Percentiles rank a stretch among this genome's conserved stretches.
These are phyloP conservation scores for Malurus leucopterus DNA, from an alignment of 2,797 vertebrate genomes.

Conservation along the genomic window DNA sequence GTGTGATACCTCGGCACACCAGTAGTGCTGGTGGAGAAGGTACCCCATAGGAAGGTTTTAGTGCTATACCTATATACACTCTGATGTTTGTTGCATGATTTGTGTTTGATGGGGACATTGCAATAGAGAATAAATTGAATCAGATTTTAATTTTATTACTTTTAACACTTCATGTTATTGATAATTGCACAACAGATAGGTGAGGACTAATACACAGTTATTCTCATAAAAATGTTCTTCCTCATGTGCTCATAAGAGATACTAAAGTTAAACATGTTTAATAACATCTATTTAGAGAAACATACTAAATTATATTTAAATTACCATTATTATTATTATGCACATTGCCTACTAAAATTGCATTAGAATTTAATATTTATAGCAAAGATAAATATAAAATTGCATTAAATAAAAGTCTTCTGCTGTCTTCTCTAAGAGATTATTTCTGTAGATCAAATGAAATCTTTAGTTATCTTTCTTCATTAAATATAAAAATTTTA, in stretches of 20 bases:
- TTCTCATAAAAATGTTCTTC: neutral
- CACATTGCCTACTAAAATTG: neutral
- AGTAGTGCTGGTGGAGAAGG: neutral
- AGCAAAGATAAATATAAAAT: neutral
- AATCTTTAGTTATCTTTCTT: neutral
- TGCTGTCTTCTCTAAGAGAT: neutral
- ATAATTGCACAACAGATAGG: neutral
- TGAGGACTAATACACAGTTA: neutral
- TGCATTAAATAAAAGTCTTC: neutral
- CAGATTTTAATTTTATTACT: neutral
- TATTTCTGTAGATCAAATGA: neutral
- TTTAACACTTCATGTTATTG: neutral
- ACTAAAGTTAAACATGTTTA: neutral
- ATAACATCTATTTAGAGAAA: neutral
- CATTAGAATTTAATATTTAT: neutral
- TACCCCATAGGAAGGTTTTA: neutral
- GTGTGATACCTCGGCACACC: neutral
- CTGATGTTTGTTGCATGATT: neutral
- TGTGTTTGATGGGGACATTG: neutral
- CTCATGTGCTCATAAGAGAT: rapidly evolving
- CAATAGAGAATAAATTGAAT: neutral
- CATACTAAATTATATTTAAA: neutral
- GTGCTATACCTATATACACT: neutral
- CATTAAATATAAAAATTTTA: neutral
- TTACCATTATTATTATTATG: neutral